Percentiles rank a stretch among this genome's conserved stretches.
Conservation (phyloP, 2,113 vertebrate species). For the Oncorhynchus kisutch region DNA sequence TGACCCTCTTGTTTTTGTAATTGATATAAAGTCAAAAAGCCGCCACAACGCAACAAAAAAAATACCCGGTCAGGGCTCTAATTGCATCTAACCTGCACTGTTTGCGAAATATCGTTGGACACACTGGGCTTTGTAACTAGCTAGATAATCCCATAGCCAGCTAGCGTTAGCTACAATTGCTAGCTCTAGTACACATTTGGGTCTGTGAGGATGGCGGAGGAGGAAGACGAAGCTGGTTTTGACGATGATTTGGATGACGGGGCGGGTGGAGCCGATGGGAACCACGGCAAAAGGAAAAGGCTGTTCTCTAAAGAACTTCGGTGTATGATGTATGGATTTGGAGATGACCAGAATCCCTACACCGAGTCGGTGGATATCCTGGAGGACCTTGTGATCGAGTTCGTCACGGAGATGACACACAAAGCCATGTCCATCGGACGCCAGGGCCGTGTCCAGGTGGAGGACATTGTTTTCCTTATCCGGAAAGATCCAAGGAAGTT, state of each 20-base stretch:
- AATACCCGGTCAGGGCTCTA: neutral
- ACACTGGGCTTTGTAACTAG: neutral
- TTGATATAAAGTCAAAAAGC: neutral
- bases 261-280: slow-evolving; percentile 79
- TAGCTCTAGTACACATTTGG: neutral
- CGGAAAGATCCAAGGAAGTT: slow-evolving; percentile 97
- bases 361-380: slow-evolving; percentile 97
- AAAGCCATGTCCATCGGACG: slow-evolving; percentile 98
- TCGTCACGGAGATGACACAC: slow-evolving; percentile 98
- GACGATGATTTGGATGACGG: slow-evolving; percentile 91
- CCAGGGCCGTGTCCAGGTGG: slow-evolving; percentile 96
- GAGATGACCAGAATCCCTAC: slow-evolving; percentile 98
- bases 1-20: neutral
- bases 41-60: neutral
- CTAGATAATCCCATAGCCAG: neutral
- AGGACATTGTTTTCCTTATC: slow-evolving; percentile 97
- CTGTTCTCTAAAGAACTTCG: slow-evolving; percentile 96
- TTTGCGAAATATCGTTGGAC: neutral
- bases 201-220: slow-evolving; percentile 69
- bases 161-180: neutral
- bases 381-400: slow-evolving; percentile 97
- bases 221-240: slow-evolving; percentile 76
- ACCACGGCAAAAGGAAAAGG: slow-evolving; percentile 87
- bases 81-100: neutral
- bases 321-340: slow-evolving; percentile 99